Percentiles rank a stretch among this genome's conserved stretches.
Conservation (phyloP, 2,113 vertebrate genomes). For the Zapornia atra region DNA sequence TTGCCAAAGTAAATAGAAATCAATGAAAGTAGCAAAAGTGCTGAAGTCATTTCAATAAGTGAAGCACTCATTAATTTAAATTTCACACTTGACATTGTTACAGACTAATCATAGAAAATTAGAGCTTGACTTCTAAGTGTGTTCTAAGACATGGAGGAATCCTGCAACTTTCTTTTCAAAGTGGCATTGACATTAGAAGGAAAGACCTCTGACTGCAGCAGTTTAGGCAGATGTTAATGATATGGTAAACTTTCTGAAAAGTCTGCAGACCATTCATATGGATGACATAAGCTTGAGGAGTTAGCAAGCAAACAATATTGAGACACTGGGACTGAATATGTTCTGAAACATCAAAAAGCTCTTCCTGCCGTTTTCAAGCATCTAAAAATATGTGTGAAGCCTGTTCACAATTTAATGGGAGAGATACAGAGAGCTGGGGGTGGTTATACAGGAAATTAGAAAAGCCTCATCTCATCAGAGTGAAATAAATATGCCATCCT, state of each 20-base stretch:
- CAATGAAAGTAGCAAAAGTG: conserved; percentile 74
- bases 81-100: conserved; percentile 76
- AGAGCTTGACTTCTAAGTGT: conserved; percentile 67
- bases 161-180: conserved; percentile 65
- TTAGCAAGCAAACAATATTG: conserved; percentile 37
- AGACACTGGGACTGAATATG: conserved; percentile 21
- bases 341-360: conserved; percentile 76
- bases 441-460: conserved; percentile 78
- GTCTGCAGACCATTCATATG: conserved; percentile 53
- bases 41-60: conserved; percentile 77
- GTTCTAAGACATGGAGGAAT: conserved; percentile 25
- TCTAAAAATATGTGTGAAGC: conserved; percentile 75
- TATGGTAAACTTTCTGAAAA: conserved; percentile 32
- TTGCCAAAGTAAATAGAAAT: conserved; percentile 80
- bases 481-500: conserved; percentile 73
- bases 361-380: conserved; percentile 76
- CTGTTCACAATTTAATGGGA: conserved; percentile 80
- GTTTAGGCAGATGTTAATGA: conserved; percentile 44
- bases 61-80: conserved; percentile 78
- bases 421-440: conserved; percentile 67
- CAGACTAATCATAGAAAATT: conserved; percentile 65
- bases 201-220: conserved; percentile 57
- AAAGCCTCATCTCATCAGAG: conserved; percentile 64
- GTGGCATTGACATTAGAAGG: conserved; percentile 51
- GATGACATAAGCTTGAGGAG: conserved; percentile 42